These are phyloP conservation scores for Chaetodon trifasciatus DNA, from an alignment of 2,797 vertebrate genomes.

Conservation along the genomic window DNA sequence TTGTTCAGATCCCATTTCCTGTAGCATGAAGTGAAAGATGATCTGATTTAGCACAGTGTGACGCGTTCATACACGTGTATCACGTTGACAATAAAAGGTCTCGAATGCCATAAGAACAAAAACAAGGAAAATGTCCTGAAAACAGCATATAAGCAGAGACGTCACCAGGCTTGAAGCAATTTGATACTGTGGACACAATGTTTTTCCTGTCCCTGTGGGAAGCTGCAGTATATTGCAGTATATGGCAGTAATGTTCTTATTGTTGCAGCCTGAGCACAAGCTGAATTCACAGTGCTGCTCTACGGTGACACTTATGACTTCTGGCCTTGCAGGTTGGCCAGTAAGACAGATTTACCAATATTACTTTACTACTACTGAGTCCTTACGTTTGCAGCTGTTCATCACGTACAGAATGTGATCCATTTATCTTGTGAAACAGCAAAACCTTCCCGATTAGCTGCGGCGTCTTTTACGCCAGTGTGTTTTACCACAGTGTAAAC, in stretches of 20 bases:
- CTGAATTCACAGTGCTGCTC: neutral
- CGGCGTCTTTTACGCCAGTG: neutral
- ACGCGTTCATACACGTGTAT: slow-evolving; percentile 6
- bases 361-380: neutral
- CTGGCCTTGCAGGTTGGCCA: neutral
- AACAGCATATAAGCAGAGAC: slow-evolving; percentile 8
- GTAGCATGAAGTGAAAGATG: slow-evolving; percentile 18
- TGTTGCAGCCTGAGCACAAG: slow-evolving; percentile 14
- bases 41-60: slow-evolving; percentile 15
- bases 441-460: neutral
- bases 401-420: neutral
- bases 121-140: slow-evolving; percentile 3
- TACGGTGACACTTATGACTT: neutral
- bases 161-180: slow-evolving; percentile 5
- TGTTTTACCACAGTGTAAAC: neutral
- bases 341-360: slow-evolving; percentile 22
- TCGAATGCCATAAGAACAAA: neutral
- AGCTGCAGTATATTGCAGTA: slow-evolving; percentile 15
- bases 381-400: neutral
- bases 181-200: slow-evolving; percentile 19
- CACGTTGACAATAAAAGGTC: slow-evolving; percentile 14
- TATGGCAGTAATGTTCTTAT: slow-evolving; percentile 18
- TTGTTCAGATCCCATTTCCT: slow-evolving; percentile 18
- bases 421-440: slow-evolving; percentile 11
- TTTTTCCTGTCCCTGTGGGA: slow-evolving; percentile 15